Evolutionary conservation across 35 echinoderm and acorn worm genomes (phyloP).

Genomic region (Stichopus chloronotus): DNA sequence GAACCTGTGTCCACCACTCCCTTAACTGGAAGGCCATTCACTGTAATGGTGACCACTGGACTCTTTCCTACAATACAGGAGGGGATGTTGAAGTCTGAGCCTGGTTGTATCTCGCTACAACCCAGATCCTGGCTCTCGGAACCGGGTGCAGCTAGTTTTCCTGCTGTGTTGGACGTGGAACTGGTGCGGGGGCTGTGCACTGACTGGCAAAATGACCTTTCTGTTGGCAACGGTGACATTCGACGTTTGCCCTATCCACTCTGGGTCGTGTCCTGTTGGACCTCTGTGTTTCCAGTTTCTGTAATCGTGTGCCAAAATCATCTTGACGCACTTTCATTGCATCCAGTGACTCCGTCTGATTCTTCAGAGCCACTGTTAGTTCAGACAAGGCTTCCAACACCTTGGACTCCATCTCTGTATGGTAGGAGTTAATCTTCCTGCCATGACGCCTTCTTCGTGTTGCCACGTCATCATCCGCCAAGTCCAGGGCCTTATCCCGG

Average conservation of each 20-base stretch:
- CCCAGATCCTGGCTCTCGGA: conserved; percentile 10
- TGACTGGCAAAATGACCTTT: conserved; percentile 19
- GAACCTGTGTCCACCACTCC: conserved; percentile 40
- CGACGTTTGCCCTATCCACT: background rate
- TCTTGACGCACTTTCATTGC: background rate
- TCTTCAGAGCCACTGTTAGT: background rate
- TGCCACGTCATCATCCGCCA: too few species aligned
- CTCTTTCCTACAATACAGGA: background rate
- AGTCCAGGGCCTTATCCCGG: too few species aligned
- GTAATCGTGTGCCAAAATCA: background rate
- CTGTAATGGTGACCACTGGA: background rate
- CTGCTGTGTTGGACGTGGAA: background rate
- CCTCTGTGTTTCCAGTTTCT: background rate
- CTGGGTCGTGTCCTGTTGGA: background rate
- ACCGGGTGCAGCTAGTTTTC: conserved; percentile 39
- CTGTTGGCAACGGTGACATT: background rate
- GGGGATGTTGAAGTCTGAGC: background rate
- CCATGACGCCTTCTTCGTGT: too few species aligned
- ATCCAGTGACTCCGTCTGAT: background rate
- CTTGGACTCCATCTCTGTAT: background rate
- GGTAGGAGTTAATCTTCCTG: too few species aligned
- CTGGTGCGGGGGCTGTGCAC: background rate
- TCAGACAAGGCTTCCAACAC: background rate
- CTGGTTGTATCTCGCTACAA: background rate
- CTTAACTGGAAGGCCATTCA: background rate